Evolutionary conservation across 2,797 vertebrate genomes (phyloP), one percentile per base, ranked within the genome.

Genomic region (Gallinago nigripennis): DNA sequence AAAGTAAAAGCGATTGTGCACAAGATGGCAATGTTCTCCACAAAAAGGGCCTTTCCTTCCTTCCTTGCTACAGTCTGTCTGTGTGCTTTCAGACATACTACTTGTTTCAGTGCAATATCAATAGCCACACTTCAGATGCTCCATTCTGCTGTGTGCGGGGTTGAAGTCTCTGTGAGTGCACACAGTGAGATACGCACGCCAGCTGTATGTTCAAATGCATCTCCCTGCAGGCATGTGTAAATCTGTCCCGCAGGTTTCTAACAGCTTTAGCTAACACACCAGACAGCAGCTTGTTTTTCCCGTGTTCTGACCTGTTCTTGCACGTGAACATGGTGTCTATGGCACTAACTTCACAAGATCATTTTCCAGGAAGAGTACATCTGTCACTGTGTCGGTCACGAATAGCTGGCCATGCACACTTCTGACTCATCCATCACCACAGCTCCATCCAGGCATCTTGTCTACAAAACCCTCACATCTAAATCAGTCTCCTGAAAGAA

Each of bases 1-100:
- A 24, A 25, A 94, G 46, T 77, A 81, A 85, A 85, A 28, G 56
- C 58, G 31, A 9, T 19, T 66, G 84, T 51, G 89, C 97, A 96
- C 95, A 96, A 96, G 97, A 77, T 96, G 97, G 97, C 96, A 94
- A 65, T 96, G 81, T 97, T 96, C 81, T 86, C 96, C 94, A 78
- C 7, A 4, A 16, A 91, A 97, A 93, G 35, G 9, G 35, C 28
- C 45, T 65, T 68, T 31, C 19, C 4, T 65, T 48, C 28, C 31
- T 60, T 70, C 9, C 37, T 51, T 66, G 30, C 48, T 45, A 2
- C 37, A 58, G 6, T n/a, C 60, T 61, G 50, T 37, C 24, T 27
- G 27, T 8, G 16, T 81, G 16, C 56, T 80, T 57, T 31, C 21
- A 78, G 58, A 9, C 3, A 2, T 12, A 21, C 14, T 24, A 28